Percentiles rank a stretch among this genome's conserved stretches.
Evolutionary conservation across 2,888 invertebrate species (phyloP).

Genomic region (Epinotia ramella): DNA sequence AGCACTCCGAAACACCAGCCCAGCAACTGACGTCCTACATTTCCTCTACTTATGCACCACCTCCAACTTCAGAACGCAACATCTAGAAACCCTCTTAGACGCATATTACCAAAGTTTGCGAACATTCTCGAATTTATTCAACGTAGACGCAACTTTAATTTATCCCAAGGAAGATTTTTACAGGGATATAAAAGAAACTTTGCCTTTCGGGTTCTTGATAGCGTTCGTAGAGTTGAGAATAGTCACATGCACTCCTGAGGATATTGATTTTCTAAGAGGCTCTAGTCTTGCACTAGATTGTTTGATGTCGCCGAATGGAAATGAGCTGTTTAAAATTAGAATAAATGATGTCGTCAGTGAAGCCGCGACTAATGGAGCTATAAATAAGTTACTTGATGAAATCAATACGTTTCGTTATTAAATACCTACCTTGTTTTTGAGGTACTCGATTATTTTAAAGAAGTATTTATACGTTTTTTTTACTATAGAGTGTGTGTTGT

Average conservation of each 20-base stretch:
- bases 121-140: constrained; percentile 59
- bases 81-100: constrained; percentile 61
- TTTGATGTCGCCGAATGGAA: constrained; percentile 51
- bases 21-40: constrained; percentile 70
- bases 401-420: constrained; percentile 45
- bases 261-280: constrained; percentile 55
- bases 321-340: constrained; percentile 58
- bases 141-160: constrained; percentile 60
- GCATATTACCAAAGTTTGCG: constrained; percentile 66
- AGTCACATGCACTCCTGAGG: constrained; percentile 59
- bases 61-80: constrained; percentile 65
- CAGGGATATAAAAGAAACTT: constrained; percentile 61
- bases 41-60: constrained; percentile 72
- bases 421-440: constrained; percentile 61
- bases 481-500: no score
- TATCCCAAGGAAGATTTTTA: constrained; percentile 65
- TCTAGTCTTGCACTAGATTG: constrained; percentile 51
- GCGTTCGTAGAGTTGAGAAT: constrained; percentile 70
- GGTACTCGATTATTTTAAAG: not conserved
- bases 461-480: not conserved
- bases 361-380: constrained; percentile 61
- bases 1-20: constrained; percentile 71
- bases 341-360: constrained; percentile 73
- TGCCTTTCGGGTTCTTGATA: constrained; percentile 67
- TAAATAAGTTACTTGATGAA: constrained; percentile 60